Base-by-base conservation (phyloP, 2,797 vertebrate species). In the Amniataba percoides region DNA sequence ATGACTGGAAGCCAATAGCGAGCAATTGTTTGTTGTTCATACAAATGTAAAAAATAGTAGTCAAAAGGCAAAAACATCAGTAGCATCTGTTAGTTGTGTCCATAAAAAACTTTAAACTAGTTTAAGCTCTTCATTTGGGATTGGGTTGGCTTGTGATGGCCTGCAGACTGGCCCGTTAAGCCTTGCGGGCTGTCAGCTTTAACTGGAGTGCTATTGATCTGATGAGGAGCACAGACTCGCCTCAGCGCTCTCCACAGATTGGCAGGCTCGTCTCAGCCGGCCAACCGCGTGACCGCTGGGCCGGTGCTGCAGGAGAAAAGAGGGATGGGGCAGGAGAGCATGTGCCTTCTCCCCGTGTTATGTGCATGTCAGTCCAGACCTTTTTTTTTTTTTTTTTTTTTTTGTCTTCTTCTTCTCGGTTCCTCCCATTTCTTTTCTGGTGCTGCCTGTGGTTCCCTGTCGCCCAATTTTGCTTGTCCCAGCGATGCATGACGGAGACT, bases 281-380 rank as follows among this genome's bases (percentile, higher is more conserved):
- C 67, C 64, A 45, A 13, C 78, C 71, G 45, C 15, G 71, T 74
- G 83, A 73, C 66, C 23, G 9, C 36, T 8, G 68, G 69, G 70
- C 58, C 49, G 9, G 51, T 12, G 65, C 73, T 77, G 71, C 63
- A 34, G 77, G 77, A 64, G 76, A 69, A 76, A 71, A 1, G 23
- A 70, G 80, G 76, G 81, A 83, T 74, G 78, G 60, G 67, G 80
- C 86, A 77, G 86, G 85, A 91, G 84, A 92, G 92, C 92, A 93
- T 93, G 91, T 31, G 42, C 87, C 81, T 88, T 74, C 88, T 73
- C 77, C 66, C 83, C 78, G 39, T 90, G 84, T 88, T 77, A 77
- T 87, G 82, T 93, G 95, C 94, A 94, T 95, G 94, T 86, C 81
- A 52, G 70, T 81, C 75, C 71, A 69, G 86, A 78, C 83, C 77